Percentiles rank a stretch among this genome's conserved stretches.
These are phyloP conservation scores for Noctua fimbriata DNA, from an alignment of 2,888 invertebrate species.

Conservation along the genomic window DNA sequence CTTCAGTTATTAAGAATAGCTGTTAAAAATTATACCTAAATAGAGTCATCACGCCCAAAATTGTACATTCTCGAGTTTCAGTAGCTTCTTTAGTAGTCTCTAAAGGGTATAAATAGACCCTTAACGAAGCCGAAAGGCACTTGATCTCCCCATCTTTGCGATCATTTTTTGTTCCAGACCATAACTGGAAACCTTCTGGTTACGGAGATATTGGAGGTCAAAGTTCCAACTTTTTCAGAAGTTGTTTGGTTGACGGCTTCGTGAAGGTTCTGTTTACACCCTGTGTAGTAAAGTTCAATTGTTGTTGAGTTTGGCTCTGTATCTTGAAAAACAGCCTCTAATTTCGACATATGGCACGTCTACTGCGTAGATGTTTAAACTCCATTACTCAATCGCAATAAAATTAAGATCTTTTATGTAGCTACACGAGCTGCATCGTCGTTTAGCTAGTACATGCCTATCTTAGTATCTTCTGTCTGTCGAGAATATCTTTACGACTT, in stretches of 20 bases:
- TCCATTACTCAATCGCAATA: constrained; percentile 16
- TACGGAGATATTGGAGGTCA: too few species aligned
- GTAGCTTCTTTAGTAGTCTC: not conserved
- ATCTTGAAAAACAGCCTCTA: not conserved
- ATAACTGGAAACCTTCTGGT: too few species aligned
- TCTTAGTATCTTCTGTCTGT: not conserved
- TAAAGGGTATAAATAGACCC: too few species aligned
- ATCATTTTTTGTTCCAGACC: too few species aligned
- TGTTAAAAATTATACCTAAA: not conserved
- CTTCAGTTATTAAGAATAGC: not conserved
- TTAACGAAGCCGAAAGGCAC: too few species aligned
- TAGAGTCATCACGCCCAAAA: not conserved
- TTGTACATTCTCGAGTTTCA: not conserved
- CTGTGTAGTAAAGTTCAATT: not conserved
- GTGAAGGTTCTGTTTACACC: too few species aligned
- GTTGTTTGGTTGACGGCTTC: too few species aligned
- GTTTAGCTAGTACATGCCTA: not conserved
- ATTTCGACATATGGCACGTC: constrained; percentile 9
- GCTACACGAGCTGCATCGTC: not conserved
- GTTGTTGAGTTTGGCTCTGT: not conserved
- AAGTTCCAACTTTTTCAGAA: too few species aligned
- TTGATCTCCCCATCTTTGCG: too few species aligned
- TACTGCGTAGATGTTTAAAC: not conserved
- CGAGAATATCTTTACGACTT: constrained; percentile 48
- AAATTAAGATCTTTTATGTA: constrained; percentile 13